Percentiles rank a stretch among this genome's conserved stretches.
phyloP scores from a whole-genome alignment of 2,797 vertebrate genomes.

The Dicrostonyx torquatus region DNA sequence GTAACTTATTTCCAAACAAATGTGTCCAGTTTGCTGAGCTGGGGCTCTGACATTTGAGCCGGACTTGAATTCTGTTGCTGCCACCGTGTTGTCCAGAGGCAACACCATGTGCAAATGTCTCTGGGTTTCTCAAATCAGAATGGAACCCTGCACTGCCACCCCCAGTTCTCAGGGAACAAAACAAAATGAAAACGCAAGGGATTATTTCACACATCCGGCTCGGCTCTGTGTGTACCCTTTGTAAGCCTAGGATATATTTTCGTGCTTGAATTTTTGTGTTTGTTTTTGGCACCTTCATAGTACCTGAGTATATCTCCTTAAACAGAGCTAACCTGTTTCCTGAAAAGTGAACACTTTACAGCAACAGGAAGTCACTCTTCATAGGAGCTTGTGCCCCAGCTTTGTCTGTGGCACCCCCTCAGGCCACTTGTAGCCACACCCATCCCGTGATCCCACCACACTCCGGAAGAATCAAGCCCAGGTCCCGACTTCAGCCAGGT shows the following conservation, averaged over 20 bases:
- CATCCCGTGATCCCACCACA: neutral
- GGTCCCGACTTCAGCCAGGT: neutral
- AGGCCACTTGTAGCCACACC: neutral
- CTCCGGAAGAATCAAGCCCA: neutral
- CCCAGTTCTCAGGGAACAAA: neutral
- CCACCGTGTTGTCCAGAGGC: neutral
- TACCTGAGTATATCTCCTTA: slow-evolving; percentile 15
- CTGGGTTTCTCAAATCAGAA: neutral
- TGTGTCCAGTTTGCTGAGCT: neutral
- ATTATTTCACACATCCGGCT: neutral
- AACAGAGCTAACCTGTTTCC: slow-evolving; percentile 48
- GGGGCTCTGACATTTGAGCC: neutral
- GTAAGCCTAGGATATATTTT: neutral
- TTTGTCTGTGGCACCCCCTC: slow-evolving; percentile 54
- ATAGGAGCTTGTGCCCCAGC: neutral
- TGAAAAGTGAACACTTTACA: slow-evolving; percentile 47
- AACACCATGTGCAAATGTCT: neutral
- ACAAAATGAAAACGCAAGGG: neutral
- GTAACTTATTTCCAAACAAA: neutral
- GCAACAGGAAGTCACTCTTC: slow-evolving; percentile 62
- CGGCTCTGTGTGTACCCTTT: fast-evolving
- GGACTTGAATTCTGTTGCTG: neutral
- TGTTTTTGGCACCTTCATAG: neutral
- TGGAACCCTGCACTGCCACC: neutral
- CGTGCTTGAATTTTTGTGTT: neutral